Percentiles rank a stretch among this genome's conserved stretches.
Conservation (phyloP, 1,140 invertebrate genomes). For the Trachymyrmex septentrionalis region DNA sequence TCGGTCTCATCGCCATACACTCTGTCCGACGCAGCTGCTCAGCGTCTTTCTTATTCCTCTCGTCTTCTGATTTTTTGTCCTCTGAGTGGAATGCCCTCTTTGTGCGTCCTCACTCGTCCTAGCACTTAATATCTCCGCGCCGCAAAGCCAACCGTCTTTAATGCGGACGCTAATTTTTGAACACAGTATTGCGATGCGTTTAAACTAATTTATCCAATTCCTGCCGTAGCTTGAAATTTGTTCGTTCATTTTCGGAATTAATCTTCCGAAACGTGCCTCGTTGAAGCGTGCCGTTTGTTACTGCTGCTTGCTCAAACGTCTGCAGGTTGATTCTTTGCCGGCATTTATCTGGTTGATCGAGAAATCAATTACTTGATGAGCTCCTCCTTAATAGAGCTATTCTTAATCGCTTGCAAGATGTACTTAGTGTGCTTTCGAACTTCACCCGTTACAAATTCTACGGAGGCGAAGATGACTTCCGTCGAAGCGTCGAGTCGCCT, state of each 20-base stretch:
- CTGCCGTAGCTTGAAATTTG: conserved; percentile 5
- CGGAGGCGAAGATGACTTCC: conserved; percentile 23
- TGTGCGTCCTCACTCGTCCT: not conserved
- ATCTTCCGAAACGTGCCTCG: not conserved
- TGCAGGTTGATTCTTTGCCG: not conserved
- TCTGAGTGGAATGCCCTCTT: not conserved
- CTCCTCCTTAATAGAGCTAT: not conserved
- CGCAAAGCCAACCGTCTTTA: conserved; percentile 16
- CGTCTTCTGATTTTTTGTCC: conserved; percentile 11
- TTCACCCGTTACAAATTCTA: conserved; percentile 25
- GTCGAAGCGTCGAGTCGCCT: conserved; percentile 7
- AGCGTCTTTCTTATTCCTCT: conserved; percentile 52
- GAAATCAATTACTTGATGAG: conserved; percentile 21
- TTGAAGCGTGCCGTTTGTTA: conserved; percentile 8
- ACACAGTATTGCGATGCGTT: not conserved
- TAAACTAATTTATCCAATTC: not conserved
- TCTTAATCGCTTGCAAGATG: conserved; percentile 34
- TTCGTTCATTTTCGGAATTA: conserved; percentile 40
- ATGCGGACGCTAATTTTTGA: not conserved
- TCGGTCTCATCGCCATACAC: conserved; percentile 45
- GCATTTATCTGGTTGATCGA: conserved; percentile 4
- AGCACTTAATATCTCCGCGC: conserved; percentile 24
- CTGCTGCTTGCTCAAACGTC: not conserved
- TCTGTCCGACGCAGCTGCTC: conserved; percentile 44
- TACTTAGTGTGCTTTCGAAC: conserved; percentile 2